Evolutionary conservation across 2,797 vertebrate genomes (phyloP), one percentile per base, ranked within the genome.

Genomic region (Tachyglossus aculeatus): DNA sequence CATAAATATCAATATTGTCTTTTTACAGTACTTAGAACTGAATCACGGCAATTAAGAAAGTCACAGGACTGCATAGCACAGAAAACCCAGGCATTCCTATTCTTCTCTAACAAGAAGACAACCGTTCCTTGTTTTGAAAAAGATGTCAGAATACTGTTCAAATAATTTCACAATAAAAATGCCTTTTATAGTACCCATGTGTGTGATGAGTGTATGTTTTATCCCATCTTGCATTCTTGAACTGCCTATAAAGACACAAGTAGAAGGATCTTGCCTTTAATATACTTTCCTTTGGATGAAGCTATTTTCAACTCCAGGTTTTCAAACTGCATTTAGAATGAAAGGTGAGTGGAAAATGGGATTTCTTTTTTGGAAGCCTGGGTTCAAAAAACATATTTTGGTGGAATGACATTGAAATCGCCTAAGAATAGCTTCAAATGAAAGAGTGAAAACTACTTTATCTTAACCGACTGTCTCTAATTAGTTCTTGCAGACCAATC

Each of bases 401-500:
- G 24, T 55, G 27, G 51, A 33, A 34, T 10, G 21, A 67, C 81
- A 59, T 14, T 72, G 1, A 0, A 54, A 63, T 76, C 78, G 80
- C 67, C 80, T 67, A 59, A 61, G 82, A 86, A 87, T 73, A 66
- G 43, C 81, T 80, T 74, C 67, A 61, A 52, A 71, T 63, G 81
- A 86, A 82, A 74, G 66, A 80, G 77, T 79, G 50, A 82, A 89
- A 86, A 78, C 38, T 71, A 76, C 79, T 82, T 91, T 84, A 84
- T 80, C 68, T 87, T 78, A 77, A 27, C 69, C 72, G 78, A 84
- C 67, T 66, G 79, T 88, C 82, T 88, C 81, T 92, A 93, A 93
- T 91, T 91, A 91, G 85, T 74, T 63, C 79, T 76, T 84, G 83
- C 86, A 89, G 87, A 84, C 80, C 86, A 87, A 90, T 82, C 87